Conservation (phyloP, 2,797 vertebrate genomes). For the Rallus crepitans region DNA sequence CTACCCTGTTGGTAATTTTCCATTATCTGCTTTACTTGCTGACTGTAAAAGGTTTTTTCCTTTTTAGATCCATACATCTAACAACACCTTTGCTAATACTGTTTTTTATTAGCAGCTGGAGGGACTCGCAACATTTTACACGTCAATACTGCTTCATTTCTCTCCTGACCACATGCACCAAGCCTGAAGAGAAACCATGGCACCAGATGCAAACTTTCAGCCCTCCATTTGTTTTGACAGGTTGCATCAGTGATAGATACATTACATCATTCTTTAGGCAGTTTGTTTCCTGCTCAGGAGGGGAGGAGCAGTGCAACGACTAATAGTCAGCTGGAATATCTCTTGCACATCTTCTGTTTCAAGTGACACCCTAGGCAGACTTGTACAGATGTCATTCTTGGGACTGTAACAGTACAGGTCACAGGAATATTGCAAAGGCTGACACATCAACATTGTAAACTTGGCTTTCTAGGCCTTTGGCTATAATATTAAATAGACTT, state of each 20-base stretch:
- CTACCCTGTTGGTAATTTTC: constrained; percentile 12
- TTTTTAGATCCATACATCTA: constrained; percentile 3
- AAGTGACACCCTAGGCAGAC: background rate
- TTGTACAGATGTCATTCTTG: background rate
- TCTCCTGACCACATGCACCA: background rate
- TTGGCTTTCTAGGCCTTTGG: background rate
- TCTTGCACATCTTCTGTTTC: background rate
- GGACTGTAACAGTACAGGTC: background rate
- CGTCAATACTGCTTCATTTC: background rate
- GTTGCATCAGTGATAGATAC: background rate
- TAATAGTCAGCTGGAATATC: background rate
- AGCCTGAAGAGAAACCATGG: background rate
- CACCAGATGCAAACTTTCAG: constrained; percentile 18
- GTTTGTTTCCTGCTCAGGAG: background rate
- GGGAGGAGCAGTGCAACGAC: background rate
- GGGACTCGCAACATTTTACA: background rate
- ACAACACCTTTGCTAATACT: background rate
- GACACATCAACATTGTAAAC: background rate
- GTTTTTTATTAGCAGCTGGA: background rate
- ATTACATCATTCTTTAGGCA: background rate
- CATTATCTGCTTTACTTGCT: constrained; percentile 34
- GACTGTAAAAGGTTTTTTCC: background rate
- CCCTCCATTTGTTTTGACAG: background rate
- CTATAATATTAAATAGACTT: background rate
- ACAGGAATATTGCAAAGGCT: background rate